Conservation (phyloP, 1,140 invertebrate genomes). For the Bombus consobrinus region DNA sequence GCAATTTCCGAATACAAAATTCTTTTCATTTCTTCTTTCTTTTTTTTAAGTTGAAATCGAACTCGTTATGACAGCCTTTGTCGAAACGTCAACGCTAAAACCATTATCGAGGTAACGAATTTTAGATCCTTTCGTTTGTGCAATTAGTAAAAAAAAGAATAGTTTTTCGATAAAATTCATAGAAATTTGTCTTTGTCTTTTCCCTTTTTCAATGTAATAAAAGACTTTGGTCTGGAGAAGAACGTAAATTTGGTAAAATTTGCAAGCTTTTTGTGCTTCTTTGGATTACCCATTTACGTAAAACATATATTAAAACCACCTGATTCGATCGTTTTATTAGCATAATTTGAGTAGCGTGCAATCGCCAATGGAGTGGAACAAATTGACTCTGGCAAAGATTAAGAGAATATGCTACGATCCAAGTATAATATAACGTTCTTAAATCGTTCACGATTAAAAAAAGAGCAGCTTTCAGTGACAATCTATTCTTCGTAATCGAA, state of each 20-base stretch:
- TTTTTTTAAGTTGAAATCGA: no score
- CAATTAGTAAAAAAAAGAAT: no score
- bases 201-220: background rate
- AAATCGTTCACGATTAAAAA: background rate
- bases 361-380: constrained; percentile 10
- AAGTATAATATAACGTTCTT: background rate
- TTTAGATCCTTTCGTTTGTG: background rate
- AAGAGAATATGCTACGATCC: background rate
- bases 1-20: background rate
- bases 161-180: background rate
- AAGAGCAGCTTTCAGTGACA: background rate
- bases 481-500: background rate
- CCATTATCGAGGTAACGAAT: background rate
- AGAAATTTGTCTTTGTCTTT: background rate
- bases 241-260: background rate
- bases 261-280: no score
- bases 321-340: background rate
- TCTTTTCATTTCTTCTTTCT: background rate
- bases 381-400: background rate
- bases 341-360: background rate
- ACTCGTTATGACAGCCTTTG: no score
- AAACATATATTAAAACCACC: no score
- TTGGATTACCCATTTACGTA: background rate
- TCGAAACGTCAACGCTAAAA: no score
- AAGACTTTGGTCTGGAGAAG: background rate